Base-by-base conservation (phyloP, 2,113 vertebrate genomes). In the Neodontobutis hainanensis region DNA sequence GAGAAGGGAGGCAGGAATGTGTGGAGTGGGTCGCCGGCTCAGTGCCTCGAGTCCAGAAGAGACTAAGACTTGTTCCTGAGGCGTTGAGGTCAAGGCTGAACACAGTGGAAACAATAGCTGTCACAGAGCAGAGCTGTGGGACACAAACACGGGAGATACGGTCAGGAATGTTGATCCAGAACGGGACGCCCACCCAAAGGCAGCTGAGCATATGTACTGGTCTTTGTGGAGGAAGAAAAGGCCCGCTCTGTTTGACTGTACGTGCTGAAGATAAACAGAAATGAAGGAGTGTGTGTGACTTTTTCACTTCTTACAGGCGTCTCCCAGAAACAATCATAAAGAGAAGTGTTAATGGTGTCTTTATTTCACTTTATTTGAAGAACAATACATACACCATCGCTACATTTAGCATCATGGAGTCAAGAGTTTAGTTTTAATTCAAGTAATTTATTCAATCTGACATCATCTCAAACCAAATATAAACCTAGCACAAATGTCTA, bases 111-210 rank as follows among this genome's bases (percentile, higher is more conserved):
- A 93, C 91, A 92, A 93, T 92, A 62, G 80, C 32, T 42, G 53
- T 84, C 85, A 88, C 91, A 86, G 76, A 77, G 65, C 38, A 43
- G 68, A 83, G 84, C 84, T 84, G 92, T 91, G 85, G 90, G 92
- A 88, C 90, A 88, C 80, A 88, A 91, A 87, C 84, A 86, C 11
- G 77, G 88, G 80, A 87, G 87, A 90, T 66, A 88, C 84, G 16
- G 51, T 70, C 62, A 90, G 84, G 91, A 90, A 93, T 93, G 89
- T 70, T 40, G 64, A 81, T 87, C 65, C 58, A 79, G 67, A 88
- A 73, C 83, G 73, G 70, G 75, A 80, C 89, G 16, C 92, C 92
- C 84, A 92, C 92, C 9, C 38, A 35, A 55, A 36, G 68, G 86
- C 87, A 73, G 82, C 70, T 83, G 78, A 82, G 79, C 84, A 70